These are phyloP conservation scores for Diarsia rubi DNA, from an alignment of 2,888 invertebrate species.

Conservation along the genomic window DNA sequence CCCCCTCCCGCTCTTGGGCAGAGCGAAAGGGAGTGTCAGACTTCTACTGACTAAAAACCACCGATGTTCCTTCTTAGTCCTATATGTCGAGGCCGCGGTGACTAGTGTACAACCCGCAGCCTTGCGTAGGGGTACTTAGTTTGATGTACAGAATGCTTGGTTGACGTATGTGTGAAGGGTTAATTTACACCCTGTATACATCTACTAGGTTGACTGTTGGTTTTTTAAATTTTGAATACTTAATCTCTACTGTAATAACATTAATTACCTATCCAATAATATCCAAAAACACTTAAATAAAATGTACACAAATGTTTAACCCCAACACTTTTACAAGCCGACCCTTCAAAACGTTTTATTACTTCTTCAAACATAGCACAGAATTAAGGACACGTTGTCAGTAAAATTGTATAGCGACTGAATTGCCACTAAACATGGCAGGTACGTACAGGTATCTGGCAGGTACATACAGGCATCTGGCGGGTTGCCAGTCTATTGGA, in stretches of 20 bases:
- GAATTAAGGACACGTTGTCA: slow-evolving; percentile 43
- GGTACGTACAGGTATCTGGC: slow-evolving; percentile 66
- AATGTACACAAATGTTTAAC: background rate
- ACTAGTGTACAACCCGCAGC: too few species aligned
- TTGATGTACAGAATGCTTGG: too few species aligned
- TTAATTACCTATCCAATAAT: background rate
- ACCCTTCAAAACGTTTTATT: slow-evolving; percentile 15
- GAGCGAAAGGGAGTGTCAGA: too few species aligned
- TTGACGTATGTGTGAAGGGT: too few species aligned
- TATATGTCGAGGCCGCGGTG: too few species aligned
- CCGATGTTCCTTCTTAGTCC: too few species aligned
- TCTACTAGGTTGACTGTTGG: too few species aligned
- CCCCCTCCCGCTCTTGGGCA: too few species aligned
- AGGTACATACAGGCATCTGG: slow-evolving; percentile 66
- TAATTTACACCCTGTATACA: too few species aligned
- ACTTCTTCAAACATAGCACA: slow-evolving; percentile 32
- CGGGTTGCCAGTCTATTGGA: slow-evolving; percentile 57
- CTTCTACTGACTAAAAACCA: too few species aligned
- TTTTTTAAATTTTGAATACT: too few species aligned
- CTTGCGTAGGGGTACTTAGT: too few species aligned
- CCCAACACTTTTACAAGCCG: slow-evolving; percentile 17
- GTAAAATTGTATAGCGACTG: slow-evolving; percentile 52
- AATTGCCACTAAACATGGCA: slow-evolving; percentile 63
- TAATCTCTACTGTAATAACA: background rate
- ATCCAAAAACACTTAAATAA: background rate